A percentile compares a stretch with the other conserved stretches of the same genome.
Conservation (phyloP, 2,888 invertebrate species). For the Hemaris fuciformis region DNA sequence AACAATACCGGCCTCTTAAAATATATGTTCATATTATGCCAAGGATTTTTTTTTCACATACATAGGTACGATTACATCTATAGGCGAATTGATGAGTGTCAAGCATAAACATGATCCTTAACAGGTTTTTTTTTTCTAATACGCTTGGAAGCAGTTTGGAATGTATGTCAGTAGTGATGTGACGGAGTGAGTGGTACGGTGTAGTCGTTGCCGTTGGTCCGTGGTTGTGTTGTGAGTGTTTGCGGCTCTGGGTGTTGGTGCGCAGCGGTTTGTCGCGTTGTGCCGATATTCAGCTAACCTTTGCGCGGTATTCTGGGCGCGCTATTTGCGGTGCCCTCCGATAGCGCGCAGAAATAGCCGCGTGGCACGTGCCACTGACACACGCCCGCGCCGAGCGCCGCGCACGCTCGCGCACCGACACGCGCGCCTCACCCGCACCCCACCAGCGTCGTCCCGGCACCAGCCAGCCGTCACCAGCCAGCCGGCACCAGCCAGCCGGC, state of each 20-base stretch:
- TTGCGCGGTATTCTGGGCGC: slow-evolving; percentile 57
- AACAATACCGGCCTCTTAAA: no score
- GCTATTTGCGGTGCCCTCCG: slow-evolving; percentile 52
- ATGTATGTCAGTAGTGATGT: not conserved
- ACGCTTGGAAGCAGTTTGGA: no score
- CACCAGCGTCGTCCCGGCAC: not conserved
- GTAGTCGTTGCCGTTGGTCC: not conserved
- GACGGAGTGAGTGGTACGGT: not conserved
- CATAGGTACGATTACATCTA: no score
- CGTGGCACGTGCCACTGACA: slow-evolving; percentile 18
- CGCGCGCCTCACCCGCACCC: not conserved
- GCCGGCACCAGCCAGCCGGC: no score
- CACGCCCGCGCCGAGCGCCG: not conserved
- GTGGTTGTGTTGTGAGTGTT: not conserved
- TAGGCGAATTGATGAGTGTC: no score
- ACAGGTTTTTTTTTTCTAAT: no score
- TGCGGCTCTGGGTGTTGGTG: not conserved
- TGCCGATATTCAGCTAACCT: slow-evolving; percentile 54
- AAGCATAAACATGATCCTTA: no score
- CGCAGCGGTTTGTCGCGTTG: slow-evolving; percentile 7
- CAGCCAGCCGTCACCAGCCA: not conserved
- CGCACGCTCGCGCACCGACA: not conserved
- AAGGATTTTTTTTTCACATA: no score
- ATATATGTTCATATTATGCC: no score
- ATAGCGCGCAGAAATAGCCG: slow-evolving; percentile 42